Base-by-base conservation (phyloP, 2,888 invertebrate species). In the Andrena chrysosceles region DNA sequence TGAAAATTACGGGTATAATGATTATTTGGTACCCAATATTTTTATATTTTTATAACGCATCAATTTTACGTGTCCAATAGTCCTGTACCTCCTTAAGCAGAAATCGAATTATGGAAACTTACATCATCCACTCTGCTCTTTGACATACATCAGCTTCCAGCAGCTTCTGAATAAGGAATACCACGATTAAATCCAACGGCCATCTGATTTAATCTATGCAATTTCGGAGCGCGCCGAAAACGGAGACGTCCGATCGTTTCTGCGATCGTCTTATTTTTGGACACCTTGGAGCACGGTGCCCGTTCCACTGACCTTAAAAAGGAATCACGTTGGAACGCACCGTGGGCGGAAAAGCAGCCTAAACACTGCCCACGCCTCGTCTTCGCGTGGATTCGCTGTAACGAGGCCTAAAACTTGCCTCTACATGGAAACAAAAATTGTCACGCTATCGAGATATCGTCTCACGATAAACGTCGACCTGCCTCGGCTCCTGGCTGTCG, bases 241-340 rank as follows among this genome's bases (percentile, higher is more conserved):
- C 64, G 59, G 56, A 49, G 49, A 16, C 10, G 13, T 20, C 4
- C 60, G 42, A 60, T 71, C 64, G 60, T 35, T 70, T 67, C 31
- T 20, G 3, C 59, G 60, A 26, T 60, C 35, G 33, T 26, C 10
- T 64, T 71, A 74, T 66, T 81, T 74, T 79, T 69, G 72, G 13
- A 31, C 86, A 76, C 71, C 75, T 80, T 79, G 60, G 71, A 66
- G 4, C n/a, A 42, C 67, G 31, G 48, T 20, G 23, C 31, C 26
- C 60, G 87, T 76, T 85, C 77, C 64, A 77, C 52, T 87, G 83
- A 78, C 81, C 87, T 74, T 87, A 87, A 87, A 87, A 87, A 87
- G 87, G 83, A 76, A 83, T 85, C 68, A 62, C 72, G 48, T 7
- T n/a, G 31, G 48, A 52, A 56, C 48, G 49, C 20, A 26, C 49